Conservation (phyloP, 2,797 vertebrate species). For the Notamacropus eugenii region DNA sequence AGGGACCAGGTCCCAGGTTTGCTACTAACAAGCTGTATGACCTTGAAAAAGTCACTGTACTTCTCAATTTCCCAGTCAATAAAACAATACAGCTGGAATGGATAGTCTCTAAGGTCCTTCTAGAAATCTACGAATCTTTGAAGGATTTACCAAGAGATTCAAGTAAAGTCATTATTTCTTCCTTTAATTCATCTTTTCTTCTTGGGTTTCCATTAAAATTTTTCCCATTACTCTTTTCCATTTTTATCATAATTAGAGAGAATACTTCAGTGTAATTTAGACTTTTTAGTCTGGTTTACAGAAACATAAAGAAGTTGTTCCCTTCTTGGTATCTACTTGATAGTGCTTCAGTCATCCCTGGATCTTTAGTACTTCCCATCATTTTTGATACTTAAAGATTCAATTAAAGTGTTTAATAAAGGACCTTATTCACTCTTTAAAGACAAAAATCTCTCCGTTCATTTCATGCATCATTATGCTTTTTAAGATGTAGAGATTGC, state of each 20-base stretch:
- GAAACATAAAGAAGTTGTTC: constrained; percentile 42
- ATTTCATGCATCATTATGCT: constrained; percentile 42
- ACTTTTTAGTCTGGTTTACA: constrained; percentile 37
- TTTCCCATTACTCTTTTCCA: constrained; percentile 36
- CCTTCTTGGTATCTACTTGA: constrained; percentile 61
- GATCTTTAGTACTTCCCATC: constrained; percentile 49
- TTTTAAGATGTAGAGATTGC: constrained; percentile 55
- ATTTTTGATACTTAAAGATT: constrained; percentile 64
- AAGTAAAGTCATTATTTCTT: background rate
- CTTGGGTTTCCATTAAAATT: constrained; percentile 23
- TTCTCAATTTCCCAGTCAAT: background rate
- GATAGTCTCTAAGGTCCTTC: background rate
- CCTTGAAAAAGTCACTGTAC: background rate
- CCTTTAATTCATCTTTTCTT: constrained; percentile 33
- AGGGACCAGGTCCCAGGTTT: background rate
- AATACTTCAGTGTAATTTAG: constrained; percentile 39
- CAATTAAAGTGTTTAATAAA: constrained; percentile 58
- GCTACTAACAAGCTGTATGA: background rate
- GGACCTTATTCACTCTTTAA: constrained; percentile 60
- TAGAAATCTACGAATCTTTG: background rate
- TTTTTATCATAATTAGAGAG: constrained; percentile 16
- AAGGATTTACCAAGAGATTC: background rate
- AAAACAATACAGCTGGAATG: background rate
- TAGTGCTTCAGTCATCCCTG: constrained; percentile 45
- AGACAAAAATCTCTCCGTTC: constrained; percentile 12